phyloP scores from a whole-genome alignment of 2,113 vertebrate species.

The Corvus cornix region DNA sequence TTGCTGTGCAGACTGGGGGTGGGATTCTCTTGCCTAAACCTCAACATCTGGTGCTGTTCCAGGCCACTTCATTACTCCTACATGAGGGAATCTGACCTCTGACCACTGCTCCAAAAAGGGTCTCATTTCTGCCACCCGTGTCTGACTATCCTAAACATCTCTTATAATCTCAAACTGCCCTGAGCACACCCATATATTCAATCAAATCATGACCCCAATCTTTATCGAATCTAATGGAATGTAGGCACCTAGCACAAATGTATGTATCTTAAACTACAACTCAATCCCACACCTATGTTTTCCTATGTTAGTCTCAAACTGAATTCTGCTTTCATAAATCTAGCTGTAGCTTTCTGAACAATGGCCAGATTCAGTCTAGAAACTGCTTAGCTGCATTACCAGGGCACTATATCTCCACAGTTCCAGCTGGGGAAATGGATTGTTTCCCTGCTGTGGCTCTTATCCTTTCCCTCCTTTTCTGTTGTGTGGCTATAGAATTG shows the following conservation, averaged over 20 bases:
- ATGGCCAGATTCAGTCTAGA: background rate
- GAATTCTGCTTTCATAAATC: background rate
- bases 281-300: background rate
- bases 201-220: background rate
- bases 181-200: background rate
- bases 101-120: background rate
- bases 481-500: fast-evolving
- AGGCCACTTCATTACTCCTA: background rate
- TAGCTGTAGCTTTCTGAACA: background rate
- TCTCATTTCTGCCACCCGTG: background rate
- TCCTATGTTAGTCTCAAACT: background rate
- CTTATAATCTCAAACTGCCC: fast-evolving
- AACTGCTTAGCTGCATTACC: background rate
- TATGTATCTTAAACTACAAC: background rate
- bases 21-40: background rate
- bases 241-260: background rate
- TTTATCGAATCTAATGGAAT: background rate
- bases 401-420: background rate
- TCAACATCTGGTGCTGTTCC: background rate
- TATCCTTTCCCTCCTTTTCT: background rate
- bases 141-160: background rate
- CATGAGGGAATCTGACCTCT: background rate
- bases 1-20: fast-evolving
- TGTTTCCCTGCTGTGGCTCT: background rate
- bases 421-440: background rate